Percentiles rank a stretch among this genome's conserved stretches.
phyloP scores from a whole-genome alignment of 2,113 vertebrate genomes.

The Myiozetetes cayanensis region DNA sequence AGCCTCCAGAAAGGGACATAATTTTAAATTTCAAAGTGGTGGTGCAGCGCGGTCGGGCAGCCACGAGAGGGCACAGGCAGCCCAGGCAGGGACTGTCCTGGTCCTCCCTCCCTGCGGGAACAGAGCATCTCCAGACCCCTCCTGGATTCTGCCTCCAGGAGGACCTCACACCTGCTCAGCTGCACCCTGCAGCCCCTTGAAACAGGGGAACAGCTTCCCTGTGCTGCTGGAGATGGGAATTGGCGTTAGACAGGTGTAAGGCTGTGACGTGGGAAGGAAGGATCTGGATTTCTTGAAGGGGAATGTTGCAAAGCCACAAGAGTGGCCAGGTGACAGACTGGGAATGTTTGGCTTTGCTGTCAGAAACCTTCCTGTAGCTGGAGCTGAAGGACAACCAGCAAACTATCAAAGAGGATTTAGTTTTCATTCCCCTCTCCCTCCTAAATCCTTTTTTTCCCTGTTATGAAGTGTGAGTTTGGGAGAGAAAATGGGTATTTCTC shows the following conservation, averaged over 20 bases:
- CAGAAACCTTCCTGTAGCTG: neutral
- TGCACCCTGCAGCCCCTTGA: neutral
- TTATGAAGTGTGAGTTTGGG: neutral
- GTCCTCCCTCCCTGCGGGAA: too few species aligned
- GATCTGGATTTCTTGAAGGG: conserved; percentile 72
- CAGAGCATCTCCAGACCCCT: neutral
- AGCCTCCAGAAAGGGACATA: neutral
- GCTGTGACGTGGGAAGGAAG: neutral
- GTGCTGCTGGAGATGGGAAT: neutral
- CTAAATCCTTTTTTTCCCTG: neutral
- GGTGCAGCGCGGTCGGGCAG: neutral
- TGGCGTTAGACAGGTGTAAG: neutral
- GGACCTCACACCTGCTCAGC: neutral
- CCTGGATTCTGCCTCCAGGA: neutral
- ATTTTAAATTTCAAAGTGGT: neutral
- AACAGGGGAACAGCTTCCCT: neutral
- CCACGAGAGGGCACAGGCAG: conserved; percentile 33
- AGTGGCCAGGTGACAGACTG: neutral
- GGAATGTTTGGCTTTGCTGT: neutral
- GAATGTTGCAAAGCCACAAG: neutral
- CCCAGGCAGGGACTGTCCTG: neutral
- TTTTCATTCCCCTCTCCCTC: neutral
- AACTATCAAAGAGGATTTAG: neutral
- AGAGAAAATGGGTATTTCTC: neutral
- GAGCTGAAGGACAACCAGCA: neutral